Percentiles rank a stretch among this genome's conserved stretches.
Conservation (phyloP, 2,113 vertebrate species). For the Brachypteracias leptosomus region DNA sequence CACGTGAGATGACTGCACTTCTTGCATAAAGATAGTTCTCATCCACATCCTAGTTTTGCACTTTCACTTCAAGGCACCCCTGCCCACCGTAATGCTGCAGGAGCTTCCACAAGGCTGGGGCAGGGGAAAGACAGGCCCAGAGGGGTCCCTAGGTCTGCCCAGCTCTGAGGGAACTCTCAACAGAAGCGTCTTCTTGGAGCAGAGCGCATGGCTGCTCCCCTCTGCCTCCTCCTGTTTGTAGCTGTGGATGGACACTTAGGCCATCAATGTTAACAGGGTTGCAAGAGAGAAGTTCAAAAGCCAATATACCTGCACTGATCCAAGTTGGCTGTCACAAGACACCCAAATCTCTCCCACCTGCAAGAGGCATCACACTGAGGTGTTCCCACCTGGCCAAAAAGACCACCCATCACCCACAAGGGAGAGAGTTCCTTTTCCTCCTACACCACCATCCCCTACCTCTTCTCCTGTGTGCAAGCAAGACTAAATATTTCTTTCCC, state of each 20-base stretch:
- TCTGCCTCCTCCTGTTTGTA: background rate
- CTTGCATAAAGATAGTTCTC: rapidly evolving
- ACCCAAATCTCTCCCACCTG: background rate
- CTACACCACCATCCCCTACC: background rate
- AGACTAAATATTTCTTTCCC: background rate
- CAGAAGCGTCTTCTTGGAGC: background rate
- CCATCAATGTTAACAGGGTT: background rate
- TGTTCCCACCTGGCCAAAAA: background rate
- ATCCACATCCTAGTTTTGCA: background rate
- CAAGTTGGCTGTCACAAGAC: background rate
- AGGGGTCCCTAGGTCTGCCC: background rate
- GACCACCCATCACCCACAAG: background rate
- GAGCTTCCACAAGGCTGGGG: background rate
- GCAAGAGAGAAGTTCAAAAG: background rate
- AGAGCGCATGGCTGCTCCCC: background rate
- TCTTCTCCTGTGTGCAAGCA: background rate
- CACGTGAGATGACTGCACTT: background rate
- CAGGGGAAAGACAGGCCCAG: background rate
- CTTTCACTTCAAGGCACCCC: background rate
- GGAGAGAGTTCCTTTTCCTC: background rate
- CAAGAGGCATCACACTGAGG: background rate
- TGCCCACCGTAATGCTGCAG: background rate
- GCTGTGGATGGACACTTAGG: background rate
- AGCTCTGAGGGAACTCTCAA: background rate
- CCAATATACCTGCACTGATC: rapidly evolving